phyloP scores from a whole-genome alignment of 2,888 invertebrate genomes.

The Pseudoips prasinana region DNA sequence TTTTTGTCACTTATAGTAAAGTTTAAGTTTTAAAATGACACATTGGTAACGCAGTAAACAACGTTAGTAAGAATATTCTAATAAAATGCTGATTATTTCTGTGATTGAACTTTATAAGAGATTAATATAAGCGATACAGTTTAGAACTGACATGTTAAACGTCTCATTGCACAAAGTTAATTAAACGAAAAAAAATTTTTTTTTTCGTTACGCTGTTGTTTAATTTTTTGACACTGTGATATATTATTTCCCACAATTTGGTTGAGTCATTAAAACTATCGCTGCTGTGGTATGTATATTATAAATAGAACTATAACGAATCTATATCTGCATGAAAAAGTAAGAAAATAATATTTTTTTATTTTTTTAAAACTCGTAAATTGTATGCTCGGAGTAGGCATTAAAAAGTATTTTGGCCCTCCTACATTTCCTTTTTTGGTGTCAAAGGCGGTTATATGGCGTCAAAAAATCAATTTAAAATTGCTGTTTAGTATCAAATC shows the following conservation, averaged over 20 bases:
- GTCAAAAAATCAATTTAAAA: no score
- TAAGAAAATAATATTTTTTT: not conserved
- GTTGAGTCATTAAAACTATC: not conserved
- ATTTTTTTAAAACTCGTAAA: no score
- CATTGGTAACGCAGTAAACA: no score
- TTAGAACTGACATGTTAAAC: constrained; percentile 3
- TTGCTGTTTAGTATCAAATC: no score
- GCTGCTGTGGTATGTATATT: constrained; percentile 1
- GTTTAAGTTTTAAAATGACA: no score
- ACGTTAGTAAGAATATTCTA: no score
- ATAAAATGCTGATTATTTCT: constrained; percentile 2
- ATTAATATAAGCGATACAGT: constrained; percentile 5
- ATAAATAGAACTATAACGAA: constrained; percentile 1
- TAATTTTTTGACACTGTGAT: not conserved
- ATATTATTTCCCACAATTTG: not conserved
- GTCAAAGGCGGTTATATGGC: no score
- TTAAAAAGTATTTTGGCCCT: no score
- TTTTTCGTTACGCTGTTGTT: constrained; percentile 1
- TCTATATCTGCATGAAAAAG: constrained; percentile 1
- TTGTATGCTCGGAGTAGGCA: no score
- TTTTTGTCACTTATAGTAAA: no score
- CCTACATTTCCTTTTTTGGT: no score
- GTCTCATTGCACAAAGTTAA: not conserved
- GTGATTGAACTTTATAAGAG: constrained; percentile 5
- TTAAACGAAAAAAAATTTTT: not conserved